These are phyloP conservation scores for Drosophila parvula DNA, from an alignment of 1,140 invertebrate genomes.

Conservation along the genomic window DNA sequence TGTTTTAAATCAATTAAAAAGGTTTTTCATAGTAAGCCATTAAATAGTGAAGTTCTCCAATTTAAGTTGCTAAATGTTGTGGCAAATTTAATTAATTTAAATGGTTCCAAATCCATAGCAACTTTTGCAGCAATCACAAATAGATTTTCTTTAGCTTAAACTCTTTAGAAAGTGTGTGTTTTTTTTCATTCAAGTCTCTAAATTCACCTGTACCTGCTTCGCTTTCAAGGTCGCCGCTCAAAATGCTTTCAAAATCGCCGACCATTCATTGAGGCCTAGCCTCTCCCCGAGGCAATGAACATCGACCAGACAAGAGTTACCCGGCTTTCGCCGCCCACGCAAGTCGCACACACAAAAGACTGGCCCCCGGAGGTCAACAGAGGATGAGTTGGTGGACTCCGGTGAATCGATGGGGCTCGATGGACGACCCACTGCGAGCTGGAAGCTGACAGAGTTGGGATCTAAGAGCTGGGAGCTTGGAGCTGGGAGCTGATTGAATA, in stretches of 20 bases:
- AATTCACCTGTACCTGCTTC: slow-evolving; percentile 33
- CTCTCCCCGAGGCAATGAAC: slow-evolving; percentile 23
- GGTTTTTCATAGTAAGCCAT: neutral
- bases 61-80: neutral
- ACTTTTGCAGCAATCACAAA: no score
- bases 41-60: rapidly evolving
- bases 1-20: neutral
- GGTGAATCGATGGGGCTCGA: slow-evolving; percentile 14
- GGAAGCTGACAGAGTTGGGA: slow-evolving; percentile 2
- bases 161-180: neutral
- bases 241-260: slow-evolving; percentile 4
- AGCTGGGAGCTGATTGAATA: slow-evolving; percentile 67
- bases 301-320: slow-evolving; percentile 40
- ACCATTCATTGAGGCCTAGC: slow-evolving; percentile 12
- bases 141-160: neutral
- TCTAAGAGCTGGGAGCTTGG: neutral
- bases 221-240: slow-evolving; percentile 20
- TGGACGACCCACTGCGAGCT: slow-evolving; percentile 62
- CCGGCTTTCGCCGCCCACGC: slow-evolving; percentile 23
- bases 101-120: neutral
- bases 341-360: slow-evolving; percentile 8
- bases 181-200: neutral
- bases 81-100: neutral
- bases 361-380: no score
- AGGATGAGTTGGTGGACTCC: slow-evolving; percentile 25